Evolutionary conservation across 2,113 vertebrate genomes (phyloP).

Genomic region (Mola mola): DNA sequence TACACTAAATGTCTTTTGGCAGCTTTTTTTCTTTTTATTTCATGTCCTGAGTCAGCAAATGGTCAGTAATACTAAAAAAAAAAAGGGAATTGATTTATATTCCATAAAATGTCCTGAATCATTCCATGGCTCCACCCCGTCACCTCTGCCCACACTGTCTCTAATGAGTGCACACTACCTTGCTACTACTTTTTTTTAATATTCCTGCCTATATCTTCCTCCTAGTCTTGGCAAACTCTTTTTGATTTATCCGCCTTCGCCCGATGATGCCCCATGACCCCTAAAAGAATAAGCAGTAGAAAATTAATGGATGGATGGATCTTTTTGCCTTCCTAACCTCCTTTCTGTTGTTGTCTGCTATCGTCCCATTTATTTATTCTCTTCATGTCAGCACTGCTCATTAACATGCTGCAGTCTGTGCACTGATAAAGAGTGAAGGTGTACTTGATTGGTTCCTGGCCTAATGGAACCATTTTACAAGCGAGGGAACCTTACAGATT

Average conservation of each 20-base stretch:
- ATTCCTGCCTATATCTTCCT: too few relatives aligned
- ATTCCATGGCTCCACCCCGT: too few relatives aligned
- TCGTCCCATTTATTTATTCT: neutral
- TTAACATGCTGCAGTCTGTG: conserved; percentile 22
- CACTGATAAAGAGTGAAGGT: conserved; percentile 43
- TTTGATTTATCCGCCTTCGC: too few relatives aligned
- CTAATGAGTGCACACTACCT: too few relatives aligned
- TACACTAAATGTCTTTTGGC: conserved; percentile 32
- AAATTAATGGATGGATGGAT: neutral
- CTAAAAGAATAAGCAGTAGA: neutral
- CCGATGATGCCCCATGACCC: too few relatives aligned
- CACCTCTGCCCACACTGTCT: too few relatives aligned
- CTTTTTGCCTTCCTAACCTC: neutral
- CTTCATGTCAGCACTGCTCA: conserved; percentile 18
- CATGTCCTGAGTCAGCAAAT: conserved; percentile 22
- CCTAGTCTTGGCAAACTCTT: too few relatives aligned
- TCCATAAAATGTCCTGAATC: too few relatives aligned
- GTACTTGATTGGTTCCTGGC: conserved; percentile 41
- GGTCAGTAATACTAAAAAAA: conserved; percentile 8
- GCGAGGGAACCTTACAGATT: conserved; percentile 20
- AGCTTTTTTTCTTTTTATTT: too few relatives aligned
- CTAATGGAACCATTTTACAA: conserved; percentile 13
- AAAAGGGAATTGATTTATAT: neutral
- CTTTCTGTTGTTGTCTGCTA: neutral
- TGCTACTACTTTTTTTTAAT: too few relatives aligned